Percentiles rank a stretch among this genome's conserved stretches.
Conservation (phyloP, 2,797 vertebrate genomes). For the Monodelphis domestica region DNA sequence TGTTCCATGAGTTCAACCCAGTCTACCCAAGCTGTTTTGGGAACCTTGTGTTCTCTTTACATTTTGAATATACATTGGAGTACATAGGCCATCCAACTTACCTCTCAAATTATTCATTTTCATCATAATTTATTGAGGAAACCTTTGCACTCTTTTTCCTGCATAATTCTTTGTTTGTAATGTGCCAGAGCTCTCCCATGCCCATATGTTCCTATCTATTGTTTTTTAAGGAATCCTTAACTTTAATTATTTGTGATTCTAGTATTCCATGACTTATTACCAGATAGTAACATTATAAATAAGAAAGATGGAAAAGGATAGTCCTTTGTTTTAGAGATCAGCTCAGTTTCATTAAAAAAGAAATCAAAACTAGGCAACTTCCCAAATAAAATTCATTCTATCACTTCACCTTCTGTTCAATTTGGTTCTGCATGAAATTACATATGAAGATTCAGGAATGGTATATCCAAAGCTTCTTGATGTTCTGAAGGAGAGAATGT, state of each 20-base stretch:
- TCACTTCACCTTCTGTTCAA: background rate
- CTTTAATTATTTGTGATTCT: background rate
- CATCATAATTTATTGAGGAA: background rate
- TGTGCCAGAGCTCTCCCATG: background rate
- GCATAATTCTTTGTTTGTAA: background rate
- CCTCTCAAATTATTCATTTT: background rate
- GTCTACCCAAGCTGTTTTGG: background rate
- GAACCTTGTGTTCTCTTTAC: background rate
- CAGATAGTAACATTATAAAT: background rate
- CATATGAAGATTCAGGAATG: background rate
- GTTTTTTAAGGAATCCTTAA: background rate
- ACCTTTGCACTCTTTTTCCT: background rate
- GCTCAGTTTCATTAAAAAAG: background rate
- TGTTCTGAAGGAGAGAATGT: background rate
- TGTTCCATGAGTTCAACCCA: background rate
- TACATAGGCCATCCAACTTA: background rate
- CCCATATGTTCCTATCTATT: background rate
- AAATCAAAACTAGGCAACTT: background rate
- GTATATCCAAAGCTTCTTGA: background rate
- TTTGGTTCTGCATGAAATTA: conserved; percentile 44
- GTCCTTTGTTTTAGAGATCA: background rate
- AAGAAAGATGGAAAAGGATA: background rate
- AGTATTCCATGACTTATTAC: background rate
- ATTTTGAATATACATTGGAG: background rate
- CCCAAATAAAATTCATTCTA: background rate